Base-by-base conservation (phyloP, 2,113 vertebrate genomes). In the Carlito syrichta region DNA sequence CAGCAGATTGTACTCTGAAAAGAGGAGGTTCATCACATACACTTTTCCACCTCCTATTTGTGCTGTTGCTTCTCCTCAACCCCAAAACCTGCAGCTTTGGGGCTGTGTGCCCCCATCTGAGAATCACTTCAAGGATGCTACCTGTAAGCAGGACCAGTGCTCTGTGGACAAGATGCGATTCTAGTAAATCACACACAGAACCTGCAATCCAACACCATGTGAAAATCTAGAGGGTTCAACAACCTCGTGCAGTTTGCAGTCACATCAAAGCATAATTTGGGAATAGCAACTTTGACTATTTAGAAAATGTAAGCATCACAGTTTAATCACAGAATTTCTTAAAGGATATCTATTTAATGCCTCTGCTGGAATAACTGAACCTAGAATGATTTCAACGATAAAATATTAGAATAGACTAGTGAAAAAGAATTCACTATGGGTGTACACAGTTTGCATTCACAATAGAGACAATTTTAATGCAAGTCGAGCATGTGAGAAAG, bases 321-420 rank as follows among this genome's bases (percentile, higher is more conserved):
- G 14, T 83, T 91, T 9, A 54, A 17, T 86, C 13, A 35, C 22
- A 50, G 40, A 40, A 84, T 93, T 82, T 85, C 60, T 81, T 91
- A 52, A 76, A 79, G 56, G 20, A 20, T 58, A 69, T 79, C 91
- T 93, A 8, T 54, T 86, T 96, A 91, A 73, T 58, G 84, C 30
- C 20, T 50, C 81, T 76, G 14, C n/a, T 79, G 62, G 91, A 38
- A 86, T 19, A 86, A 74, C 9, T 54, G n/a, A 95, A 82, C 12
- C n/a, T 69, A 77, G 25, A 91, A 76, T 79, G 62, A 93, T 89
- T 95, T 16, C 35, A 77, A 10, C 17, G 95, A 17, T 94, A 86
- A 96, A 96, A 94, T 17, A 22, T 58, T 96, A 84, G 1, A 1
- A 78, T 50, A 74, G 73, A 0, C n/a, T 45, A 54, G 50, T 69